A percentile compares a stretch with the other conserved stretches of the same genome.
phyloP scores from a whole-genome alignment of 2,797 vertebrate species.

The Cirrhinus mrigala region DNA sequence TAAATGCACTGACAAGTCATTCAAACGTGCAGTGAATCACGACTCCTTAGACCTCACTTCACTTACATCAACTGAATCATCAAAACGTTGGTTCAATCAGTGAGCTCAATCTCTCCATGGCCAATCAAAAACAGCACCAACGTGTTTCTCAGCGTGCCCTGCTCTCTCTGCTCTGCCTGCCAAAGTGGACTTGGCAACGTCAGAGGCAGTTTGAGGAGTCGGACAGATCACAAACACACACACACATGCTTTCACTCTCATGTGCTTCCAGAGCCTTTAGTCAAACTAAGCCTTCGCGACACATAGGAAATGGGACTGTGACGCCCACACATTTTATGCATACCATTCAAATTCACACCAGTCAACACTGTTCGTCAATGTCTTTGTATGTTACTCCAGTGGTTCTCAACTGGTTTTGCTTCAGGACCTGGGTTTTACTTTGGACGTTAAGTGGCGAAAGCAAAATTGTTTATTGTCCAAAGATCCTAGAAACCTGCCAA shows the following conservation, averaged over 20 bases:
- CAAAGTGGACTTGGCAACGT: constrained; percentile 28
- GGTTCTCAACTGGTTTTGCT: background rate
- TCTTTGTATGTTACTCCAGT: constrained; percentile 10
- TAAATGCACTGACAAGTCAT: background rate
- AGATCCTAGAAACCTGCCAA: background rate
- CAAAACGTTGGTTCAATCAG: background rate
- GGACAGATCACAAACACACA: constrained; percentile 49
- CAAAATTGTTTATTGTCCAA: background rate
- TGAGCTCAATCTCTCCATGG: constrained; percentile 4
- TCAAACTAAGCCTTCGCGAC: constrained; percentile 53
- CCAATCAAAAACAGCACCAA: constrained; percentile 24
- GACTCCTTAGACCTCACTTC: background rate
- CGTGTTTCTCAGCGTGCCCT: background rate
- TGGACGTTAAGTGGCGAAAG: background rate
- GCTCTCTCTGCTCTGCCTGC: constrained; percentile 18
- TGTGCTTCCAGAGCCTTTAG: constrained; percentile 44
- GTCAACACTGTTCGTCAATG: constrained; percentile 24
- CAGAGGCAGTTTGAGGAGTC: constrained; percentile 37
- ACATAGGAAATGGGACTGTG: constrained; percentile 48
- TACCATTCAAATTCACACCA: constrained; percentile 33
- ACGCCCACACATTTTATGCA: constrained; percentile 32
- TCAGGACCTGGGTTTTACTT: background rate
- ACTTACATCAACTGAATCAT: background rate
- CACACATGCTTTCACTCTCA: constrained; percentile 36
- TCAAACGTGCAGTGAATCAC: background rate